A percentile compares a stretch with the other conserved stretches of the same genome.
phyloP scores from a whole-genome alignment of 2,113 vertebrate genomes.

The Hippolais icterina region DNA sequence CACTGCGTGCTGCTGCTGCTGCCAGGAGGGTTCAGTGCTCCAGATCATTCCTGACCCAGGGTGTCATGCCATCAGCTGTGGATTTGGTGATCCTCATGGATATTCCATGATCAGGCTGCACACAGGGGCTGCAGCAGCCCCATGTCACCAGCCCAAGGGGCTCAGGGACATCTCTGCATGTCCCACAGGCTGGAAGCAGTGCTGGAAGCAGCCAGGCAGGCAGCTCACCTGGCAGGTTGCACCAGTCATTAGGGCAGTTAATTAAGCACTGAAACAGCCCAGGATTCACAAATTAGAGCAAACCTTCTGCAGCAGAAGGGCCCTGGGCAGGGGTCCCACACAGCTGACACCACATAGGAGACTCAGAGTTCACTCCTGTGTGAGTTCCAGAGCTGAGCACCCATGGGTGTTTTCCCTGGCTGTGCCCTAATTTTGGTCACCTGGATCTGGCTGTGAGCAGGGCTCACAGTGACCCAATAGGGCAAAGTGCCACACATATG shows the following conservation, averaged over 20 bases:
- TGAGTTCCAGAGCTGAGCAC: no score
- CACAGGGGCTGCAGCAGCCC: no score
- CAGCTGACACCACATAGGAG: fast-evolving
- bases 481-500: not conserved
- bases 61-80: not conserved
- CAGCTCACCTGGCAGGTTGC: not conserved
- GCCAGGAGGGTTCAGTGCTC: not conserved
- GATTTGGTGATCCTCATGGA: not conserved
- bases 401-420: not conserved
- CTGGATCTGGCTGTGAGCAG: not conserved
- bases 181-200: not conserved
- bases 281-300: not conserved
- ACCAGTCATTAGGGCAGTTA: not conserved
- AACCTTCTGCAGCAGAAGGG: not conserved
- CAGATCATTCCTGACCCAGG: not conserved
- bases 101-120: not conserved
- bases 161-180: fast-evolving
- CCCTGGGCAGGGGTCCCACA: not conserved
- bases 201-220: not conserved
- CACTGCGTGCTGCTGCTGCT: not conserved
- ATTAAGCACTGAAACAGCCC: not conserved
- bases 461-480: not conserved
- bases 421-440: not conserved
- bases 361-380: fast-evolving
- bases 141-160: not conserved